Percentiles rank a stretch among this genome's conserved stretches.
These are phyloP conservation scores for Hippolais icterina DNA, from an alignment of 2,113 vertebrate genomes.

Conservation along the genomic window DNA sequence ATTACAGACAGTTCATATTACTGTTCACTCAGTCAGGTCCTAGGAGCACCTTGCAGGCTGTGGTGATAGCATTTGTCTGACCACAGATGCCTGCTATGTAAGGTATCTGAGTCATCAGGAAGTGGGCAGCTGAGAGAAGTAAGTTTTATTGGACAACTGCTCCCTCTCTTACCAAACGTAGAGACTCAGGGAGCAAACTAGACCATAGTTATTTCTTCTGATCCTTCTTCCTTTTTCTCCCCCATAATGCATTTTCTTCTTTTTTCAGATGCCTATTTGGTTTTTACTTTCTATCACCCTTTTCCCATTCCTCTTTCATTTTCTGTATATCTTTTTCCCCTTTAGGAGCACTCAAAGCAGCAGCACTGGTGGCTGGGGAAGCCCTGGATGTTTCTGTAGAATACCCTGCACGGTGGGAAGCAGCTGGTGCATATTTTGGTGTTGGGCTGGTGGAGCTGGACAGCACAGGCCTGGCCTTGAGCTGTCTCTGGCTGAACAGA, in stretches of 20 bases:
- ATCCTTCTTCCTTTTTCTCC: background rate
- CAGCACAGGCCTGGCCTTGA: background rate
- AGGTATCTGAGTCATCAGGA: conserved; percentile 18
- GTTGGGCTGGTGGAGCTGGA: background rate
- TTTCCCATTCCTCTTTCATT: background rate
- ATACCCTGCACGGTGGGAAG: rapidly evolving
- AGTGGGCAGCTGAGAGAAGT: background rate
- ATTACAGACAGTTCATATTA: background rate
- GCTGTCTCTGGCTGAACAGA: background rate
- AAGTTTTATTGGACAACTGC: background rate
- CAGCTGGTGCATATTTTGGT: rapidly evolving
- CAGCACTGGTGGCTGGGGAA: background rate
- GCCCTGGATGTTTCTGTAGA: background rate
- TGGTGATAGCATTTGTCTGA: background rate
- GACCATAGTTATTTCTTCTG: background rate
- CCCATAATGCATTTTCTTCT: background rate
- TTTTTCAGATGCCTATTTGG: background rate
- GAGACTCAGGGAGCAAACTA: background rate
- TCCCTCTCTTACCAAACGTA: background rate
- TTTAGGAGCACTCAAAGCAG: background rate
- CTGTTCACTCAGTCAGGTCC: background rate
- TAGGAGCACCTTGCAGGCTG: background rate
- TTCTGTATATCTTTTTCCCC: background rate
- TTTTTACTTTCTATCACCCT: background rate
- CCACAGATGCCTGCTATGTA: background rate